Base-by-base conservation (phyloP, 2,888 invertebrate genomes). In the Ctenicera cuprea region DNA sequence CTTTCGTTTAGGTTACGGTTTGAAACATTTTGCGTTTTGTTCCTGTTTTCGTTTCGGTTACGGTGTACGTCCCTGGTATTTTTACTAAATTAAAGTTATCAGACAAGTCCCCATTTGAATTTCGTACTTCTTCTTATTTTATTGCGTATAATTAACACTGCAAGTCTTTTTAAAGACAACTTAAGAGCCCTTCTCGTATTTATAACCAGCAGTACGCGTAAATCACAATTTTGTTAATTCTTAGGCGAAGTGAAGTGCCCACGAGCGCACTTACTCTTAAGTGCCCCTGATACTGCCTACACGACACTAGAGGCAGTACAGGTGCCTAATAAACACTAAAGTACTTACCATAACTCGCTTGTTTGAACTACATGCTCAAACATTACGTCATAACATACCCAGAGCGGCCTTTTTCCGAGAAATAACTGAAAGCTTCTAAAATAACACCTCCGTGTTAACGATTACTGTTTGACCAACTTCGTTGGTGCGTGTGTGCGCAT, bases 371-470 rank as follows among this genome's bases (percentile, higher is more conserved):
- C 33, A 37, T 57, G 18, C 37, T 57, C 37, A 57, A 57, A 57
- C 33, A 57, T 57, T 57, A n/a, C 57, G 14, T 57, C 33, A 57
- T 8, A 4, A 33, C 30, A 9, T 37, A 37, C 18, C 8, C 16
- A n/a, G n/a, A 18, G 33, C n/a, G 37, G 33, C 50, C 50, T 14
- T 38, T 59, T 59, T 59, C 59, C 59, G 4, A 18, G 59, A 59
- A 59, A 41, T 59, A 59, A 59, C 59, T 59, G 59, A 37, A 41
- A 59, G 33, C 18, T 59, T 38, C 57, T 57, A 57, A 57, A 57
- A 14, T 30, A 57, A 57, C 59, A 59, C 59, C 59, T 38, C 59
- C 30, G 33, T 59, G 12, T 38, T 12, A 7, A 41, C 59, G 16
- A 16, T 38, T 18, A 50, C 50, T 50, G 37, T 37, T 37, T 57